phyloP scores from a whole-genome alignment of 2,113 vertebrate species.

The Pachypanchax playfairii region DNA sequence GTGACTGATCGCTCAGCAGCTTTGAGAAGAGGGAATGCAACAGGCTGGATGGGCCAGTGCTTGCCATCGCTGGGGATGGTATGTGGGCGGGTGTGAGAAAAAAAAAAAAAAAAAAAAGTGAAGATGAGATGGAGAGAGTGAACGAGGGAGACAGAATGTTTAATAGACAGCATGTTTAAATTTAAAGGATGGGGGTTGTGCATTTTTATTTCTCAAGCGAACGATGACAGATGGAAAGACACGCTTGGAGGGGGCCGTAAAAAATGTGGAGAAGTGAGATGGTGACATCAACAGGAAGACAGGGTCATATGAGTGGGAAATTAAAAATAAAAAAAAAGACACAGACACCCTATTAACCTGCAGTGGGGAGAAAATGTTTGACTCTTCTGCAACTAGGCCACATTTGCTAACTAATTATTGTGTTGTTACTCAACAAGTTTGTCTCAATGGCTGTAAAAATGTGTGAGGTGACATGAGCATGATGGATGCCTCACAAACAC shows the following conservation, averaged over 20 bases:
- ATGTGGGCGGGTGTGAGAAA: slow-evolving; percentile 73
- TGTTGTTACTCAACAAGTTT: slow-evolving; percentile 42
- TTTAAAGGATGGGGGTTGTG: neutral
- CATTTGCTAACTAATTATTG: slow-evolving; percentile 25
- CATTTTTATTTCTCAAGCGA: slow-evolving; percentile 19
- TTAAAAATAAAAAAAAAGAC: slow-evolving; percentile 31
- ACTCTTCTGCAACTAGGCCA: slow-evolving; percentile 8
- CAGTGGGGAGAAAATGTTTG: slow-evolving; percentile 44
- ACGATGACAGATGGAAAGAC: slow-evolving; percentile 58
- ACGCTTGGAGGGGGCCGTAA: slow-evolving; percentile 10
- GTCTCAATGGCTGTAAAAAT: slow-evolving; percentile 28
- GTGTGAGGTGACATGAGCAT: slow-evolving; percentile 35
- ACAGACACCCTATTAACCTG: slow-evolving; percentile 59
- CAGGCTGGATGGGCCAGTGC: slow-evolving; percentile 72
- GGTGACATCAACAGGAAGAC: slow-evolving; percentile 46
- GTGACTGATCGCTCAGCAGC: slow-evolving; percentile 66
- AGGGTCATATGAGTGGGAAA: slow-evolving; percentile 30
- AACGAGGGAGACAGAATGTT: slow-evolving; percentile 50
- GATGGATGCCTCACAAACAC: slow-evolving; percentile 40
- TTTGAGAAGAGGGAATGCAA: slow-evolving; percentile 51
- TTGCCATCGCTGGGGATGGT: slow-evolving; percentile 69
- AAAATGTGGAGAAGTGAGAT: slow-evolving; percentile 23
- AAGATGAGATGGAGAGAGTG: slow-evolving; percentile 37
- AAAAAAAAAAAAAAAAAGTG: slow-evolving; percentile 53
- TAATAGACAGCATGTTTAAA: slow-evolving; percentile 25